Base-by-base conservation (phyloP, 2,888 invertebrate genomes). In the Papilio demoleus region DNA sequence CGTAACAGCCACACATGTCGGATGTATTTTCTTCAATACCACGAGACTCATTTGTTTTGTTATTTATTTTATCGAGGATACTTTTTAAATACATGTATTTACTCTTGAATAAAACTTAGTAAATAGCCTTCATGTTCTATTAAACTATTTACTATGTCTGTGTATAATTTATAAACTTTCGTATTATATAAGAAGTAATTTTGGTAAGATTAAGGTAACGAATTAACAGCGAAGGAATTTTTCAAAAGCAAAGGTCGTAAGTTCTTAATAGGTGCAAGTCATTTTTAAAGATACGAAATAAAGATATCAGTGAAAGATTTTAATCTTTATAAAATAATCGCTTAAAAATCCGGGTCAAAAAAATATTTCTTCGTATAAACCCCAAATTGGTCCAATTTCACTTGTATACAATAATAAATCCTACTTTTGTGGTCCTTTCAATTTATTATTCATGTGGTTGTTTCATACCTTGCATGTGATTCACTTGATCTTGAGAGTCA, bases 361-460 rank as follows among this genome's bases (percentile, higher is more conserved):
- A 27, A 40, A 47, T 63, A 47, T 47, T 67, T 61, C 67, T 63
- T 58, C 56, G 22, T 58, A 71, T 70, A 66, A 68, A 67, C 71
- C 63, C 19, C 24, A 61, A 70, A 59, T 47, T 72, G 70, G 67
- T 73, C 74, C 72, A 72, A 75, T 76, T 77, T 75, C 68, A 59
- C 71, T 71, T 71, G 75, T 76, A 77, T 22, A 76, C 69, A 70
- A 61, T 70, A 73, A 80, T 83, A 83, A 83, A 81, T 83, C 75
- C 77, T 74, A 76, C 78, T 74, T 68, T 75, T 45, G 73, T 70
- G 77, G 74, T 73, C 70, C 65, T 62, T 65, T 70, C 75, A 69
- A 77, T 78, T 78, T 77, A 75, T 71, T 66, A 67, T 72, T 61
- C 38, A 4, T 34, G 59, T 66, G 63, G 74, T 80, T 79, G 76